Base-by-base conservation (phyloP, 1,140 invertebrate genomes). In the Sycobia sp. region DNA sequence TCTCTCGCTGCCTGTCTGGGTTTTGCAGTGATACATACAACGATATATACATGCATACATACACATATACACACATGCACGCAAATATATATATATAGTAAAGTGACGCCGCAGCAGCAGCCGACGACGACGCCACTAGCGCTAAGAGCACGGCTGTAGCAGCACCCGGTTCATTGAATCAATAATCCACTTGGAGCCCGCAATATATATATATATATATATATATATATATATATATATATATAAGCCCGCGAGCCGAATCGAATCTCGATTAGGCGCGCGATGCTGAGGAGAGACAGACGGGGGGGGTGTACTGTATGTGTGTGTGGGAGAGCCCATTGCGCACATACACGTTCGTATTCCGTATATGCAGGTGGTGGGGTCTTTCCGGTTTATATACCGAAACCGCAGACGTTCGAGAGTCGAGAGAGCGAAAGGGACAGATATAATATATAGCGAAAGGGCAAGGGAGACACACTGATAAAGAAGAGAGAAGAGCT, bases 231-330 rank as follows among this genome's bases (percentile, higher is more conserved):
- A n/a, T n/a, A n/a, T n/a, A n/a, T n/a, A n/a, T n/a, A n/a, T n/a
- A n/a, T n/a, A n/a, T n/a, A n/a, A n/a, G n/a, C n/a, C n/a, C n/a
- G 61, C 44, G 34, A 56, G 22, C 44, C 61, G 53, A 62, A 62
- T 62, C 61, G 61, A 62, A 62, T 56, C 51, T 56, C 61, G 61
- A 62, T 62, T 62, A 62, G 61, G 34, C 36, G 43, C 20, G n/a
- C n/a, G n/a, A n/a, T n/a, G n/a, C n/a, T n/a, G 11, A 46, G 23
- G 36, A 11, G 39, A 22, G 5, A 53, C 18, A 20, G 34, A 38
- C 36, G 16, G 39, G 18, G 14, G 27, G 5, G 9, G 2, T 11
- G 46, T 4, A n/a, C 10, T 27, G 10, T 18, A 25, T 2, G 38
- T 25, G 25, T n/a, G 3, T 1, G 23, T 1, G 13, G 9, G 1